phyloP scores from a whole-genome alignment of 1,140 invertebrate species.

The Apis florea region DNA sequence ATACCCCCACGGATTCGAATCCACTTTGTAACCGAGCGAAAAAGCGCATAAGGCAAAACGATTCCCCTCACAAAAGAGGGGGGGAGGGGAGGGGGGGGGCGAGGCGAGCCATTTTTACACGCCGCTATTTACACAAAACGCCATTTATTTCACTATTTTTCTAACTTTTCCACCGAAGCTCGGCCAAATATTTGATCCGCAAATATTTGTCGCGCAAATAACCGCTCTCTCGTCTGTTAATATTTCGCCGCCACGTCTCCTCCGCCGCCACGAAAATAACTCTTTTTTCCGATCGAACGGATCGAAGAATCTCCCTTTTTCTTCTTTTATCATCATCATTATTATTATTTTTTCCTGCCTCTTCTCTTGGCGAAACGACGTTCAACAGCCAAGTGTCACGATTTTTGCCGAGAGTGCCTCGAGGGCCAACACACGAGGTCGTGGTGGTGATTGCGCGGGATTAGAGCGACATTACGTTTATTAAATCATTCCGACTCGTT shows the following conservation, averaged over 20 bases:
- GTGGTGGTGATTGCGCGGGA: constrained; percentile 26
- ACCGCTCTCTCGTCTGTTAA: not conserved
- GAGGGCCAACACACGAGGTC: constrained; percentile 24
- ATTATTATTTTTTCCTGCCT: no score
- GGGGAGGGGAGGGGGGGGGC: no score
- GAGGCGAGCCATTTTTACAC: not conserved
- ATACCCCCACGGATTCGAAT: not conserved
- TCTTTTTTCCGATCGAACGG: no score
- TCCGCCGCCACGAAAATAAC: not conserved
- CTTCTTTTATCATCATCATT: no score
- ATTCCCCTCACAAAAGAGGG: not conserved
- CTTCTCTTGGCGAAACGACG: no score
- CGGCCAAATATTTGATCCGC: constrained; percentile 14
- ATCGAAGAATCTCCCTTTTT: not conserved
- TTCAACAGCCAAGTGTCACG: no score
- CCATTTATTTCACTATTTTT: constrained; percentile 16
- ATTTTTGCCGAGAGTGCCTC: not conserved
- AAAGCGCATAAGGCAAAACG: not conserved
- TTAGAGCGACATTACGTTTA: constrained; percentile 43
- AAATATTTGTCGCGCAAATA: constrained; percentile 20
- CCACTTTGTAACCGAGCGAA: not conserved
- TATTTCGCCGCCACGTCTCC: not conserved
- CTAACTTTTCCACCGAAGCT: constrained; percentile 1
- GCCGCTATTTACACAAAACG: not conserved
- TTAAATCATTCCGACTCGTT: constrained; percentile 43